Evolutionary conservation across 2,797 vertebrate species (phyloP), one percentile per base, ranked within the genome.

Genomic region (Nyctibius grandis): DNA sequence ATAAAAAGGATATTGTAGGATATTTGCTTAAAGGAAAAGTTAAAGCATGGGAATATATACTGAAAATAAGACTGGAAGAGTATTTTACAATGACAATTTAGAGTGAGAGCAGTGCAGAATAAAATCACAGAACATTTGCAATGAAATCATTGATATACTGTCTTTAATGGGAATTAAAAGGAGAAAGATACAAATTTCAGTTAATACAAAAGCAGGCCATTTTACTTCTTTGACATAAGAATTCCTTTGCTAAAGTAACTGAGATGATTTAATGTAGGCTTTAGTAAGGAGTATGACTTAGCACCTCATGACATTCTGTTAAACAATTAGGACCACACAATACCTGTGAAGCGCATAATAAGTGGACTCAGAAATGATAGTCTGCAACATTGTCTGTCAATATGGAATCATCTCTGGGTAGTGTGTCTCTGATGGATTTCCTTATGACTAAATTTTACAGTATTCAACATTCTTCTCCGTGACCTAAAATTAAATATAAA

Each of bases 401-500:
- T 79, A 73, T 47, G 51, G 70, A 90, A 81, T 86, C 61, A 79
- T 67, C 54, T 54, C 47, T 20, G 40, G 38, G 26, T 76, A 65
- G 15, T 22, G 19, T 75, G 38, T 64, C 76, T 86, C 76, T 88
- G 40, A 65, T 81, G 89, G 54, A 78, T 89, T 92, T 95, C 45
- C 60, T 87, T 80, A 53, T 28, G 51, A 89, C 84, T 91, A 57
- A 69, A 82, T 87, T 84, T 84, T 85, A 79, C 67, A 76, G 47
- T 69, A 89, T 86, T 95, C 73, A 93, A 86, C 54, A 22, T 77
- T 91, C 56, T 85, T 78, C 81, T 92, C 53, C 36, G 84, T 96
- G 92, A 77, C 84, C 72, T 91, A 92, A 83, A 93, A 89, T 78
- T 89, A 94, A 91, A 92, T 90, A 95, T 53, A 87, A 96, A 88